Base-by-base conservation (phyloP, 2,888 invertebrate species). In the Tubulanus polymorphus region DNA sequence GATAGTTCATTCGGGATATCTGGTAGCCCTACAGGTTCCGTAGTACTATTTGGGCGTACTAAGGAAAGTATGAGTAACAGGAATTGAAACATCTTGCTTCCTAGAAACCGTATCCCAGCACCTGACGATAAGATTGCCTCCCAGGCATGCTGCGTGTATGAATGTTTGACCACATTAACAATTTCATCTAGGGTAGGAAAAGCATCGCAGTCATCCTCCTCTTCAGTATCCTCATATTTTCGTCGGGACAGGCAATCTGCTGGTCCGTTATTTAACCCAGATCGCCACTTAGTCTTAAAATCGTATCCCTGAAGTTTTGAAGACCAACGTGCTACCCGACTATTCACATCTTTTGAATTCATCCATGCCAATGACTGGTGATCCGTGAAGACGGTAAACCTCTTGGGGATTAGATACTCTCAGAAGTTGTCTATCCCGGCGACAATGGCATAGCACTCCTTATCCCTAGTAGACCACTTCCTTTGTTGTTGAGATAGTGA, bases 381-480 rank as follows among this genome's bases (percentile, higher is more conserved):
- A 50, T 67, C 64, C 2, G 66, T 66, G 29, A 53, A 47, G 2
- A 62, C 59, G 2, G 50, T 54, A 48, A 66, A 66, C 2, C 54
- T 32, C 8, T 51, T 51, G 27, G 55, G 35, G 15, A 61, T 46
- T 12, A 66, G 47, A 45, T 61, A 67, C 18, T 54, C 51, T 3
- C 55, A 49, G 37, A 60, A 65, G 8, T 56, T 41, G 28, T 59
- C 57, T 12, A 67, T 51, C 20, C 61, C 64, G 45, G 59, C 56
- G 1, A 64, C 25, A 8, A 63, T 28, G 3, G 63, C 63, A 20
- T 63, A 35, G 27, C 56, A 53, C 52, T 64, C 64, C 45, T 54
- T 53, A 35, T 66, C 59, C 8, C 60, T 56, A 3, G 59, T 57
- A 8, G 51, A 30, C 48, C 54, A 64, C 23, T 48, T 56, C 23